Conservation (phyloP, 2,888 invertebrate species). For the Coelopa pilipes region DNA sequence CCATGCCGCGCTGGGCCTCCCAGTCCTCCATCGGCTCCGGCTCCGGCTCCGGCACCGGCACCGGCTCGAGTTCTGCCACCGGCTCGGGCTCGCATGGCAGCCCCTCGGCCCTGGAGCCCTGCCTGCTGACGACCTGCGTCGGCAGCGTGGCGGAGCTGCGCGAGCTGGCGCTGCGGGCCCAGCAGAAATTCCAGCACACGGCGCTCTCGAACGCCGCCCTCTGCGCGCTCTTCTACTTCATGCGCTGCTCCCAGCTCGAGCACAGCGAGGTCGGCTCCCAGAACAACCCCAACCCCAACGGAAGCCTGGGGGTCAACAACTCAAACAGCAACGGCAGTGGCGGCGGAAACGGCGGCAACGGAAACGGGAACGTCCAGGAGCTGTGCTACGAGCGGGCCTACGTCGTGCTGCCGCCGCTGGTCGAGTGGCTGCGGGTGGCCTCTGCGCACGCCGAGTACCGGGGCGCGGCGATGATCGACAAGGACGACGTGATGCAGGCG, state of each 20-base stretch:
- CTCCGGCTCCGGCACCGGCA: constrained; percentile 44
- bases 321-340: constrained; percentile 4
- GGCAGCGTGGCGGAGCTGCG: constrained; percentile 83
- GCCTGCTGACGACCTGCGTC: constrained; percentile 87
- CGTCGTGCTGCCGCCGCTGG: constrained; percentile 86
- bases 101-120: constrained; percentile 72
- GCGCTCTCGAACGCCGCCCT: constrained; percentile 76
- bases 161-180: constrained; percentile 76
- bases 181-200: constrained; percentile 67
- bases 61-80: constrained; percentile 37
- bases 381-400: constrained; percentile 89
- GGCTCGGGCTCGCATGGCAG: constrained; percentile 45
- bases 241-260: constrained; percentile 89
- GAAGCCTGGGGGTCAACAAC: no score
- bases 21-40: constrained; percentile 74
- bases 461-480: constrained; percentile 80
- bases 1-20: constrained; percentile 85
- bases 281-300: constrained; percentile 49
- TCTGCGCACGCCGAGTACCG: constrained; percentile 85
- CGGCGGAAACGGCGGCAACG: constrained; percentile 44
- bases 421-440: constrained; percentile 90
- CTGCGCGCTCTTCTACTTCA: constrained; percentile 87
- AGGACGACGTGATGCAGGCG: constrained; percentile 89
- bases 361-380: constrained; percentile 71
- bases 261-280: constrained; percentile 70